Percentiles rank a stretch among this genome's conserved stretches.
Evolutionary conservation across 2,113 vertebrate genomes (phyloP).

Genomic region (Formicarius rufipectus): DNA sequence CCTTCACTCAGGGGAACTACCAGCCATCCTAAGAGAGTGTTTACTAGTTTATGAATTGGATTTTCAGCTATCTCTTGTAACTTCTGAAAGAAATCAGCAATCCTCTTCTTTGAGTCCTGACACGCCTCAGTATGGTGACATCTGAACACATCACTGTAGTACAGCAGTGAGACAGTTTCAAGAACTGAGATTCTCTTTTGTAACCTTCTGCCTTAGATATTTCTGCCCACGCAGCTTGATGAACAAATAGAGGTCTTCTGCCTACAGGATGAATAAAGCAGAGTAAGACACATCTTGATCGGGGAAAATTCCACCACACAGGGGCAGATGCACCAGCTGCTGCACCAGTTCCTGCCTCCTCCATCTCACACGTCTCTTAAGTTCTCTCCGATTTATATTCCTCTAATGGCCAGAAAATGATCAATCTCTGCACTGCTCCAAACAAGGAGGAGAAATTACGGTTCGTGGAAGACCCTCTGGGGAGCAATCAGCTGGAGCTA

Average conservation of each 20-base stretch:
- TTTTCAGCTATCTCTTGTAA: not conserved
- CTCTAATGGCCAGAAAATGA: not conserved
- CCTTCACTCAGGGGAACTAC: not conserved
- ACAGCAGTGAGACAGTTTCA: not conserved
- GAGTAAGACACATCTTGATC: fast-evolving
- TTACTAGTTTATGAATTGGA: not conserved
- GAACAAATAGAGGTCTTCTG: not conserved
- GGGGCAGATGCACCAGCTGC: not conserved
- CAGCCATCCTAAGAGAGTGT: not conserved
- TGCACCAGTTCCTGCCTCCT: not conserved
- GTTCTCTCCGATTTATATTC: fast-evolving
- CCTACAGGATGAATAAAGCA: not conserved
- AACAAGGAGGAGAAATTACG: not conserved
- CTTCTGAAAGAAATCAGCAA: not conserved
- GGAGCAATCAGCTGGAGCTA: not conserved
- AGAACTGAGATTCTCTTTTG: not conserved
- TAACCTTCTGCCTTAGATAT: not conserved
- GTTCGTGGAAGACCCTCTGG: not conserved
- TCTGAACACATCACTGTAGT: fast-evolving
- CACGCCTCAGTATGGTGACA: not conserved
- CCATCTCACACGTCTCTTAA: fast-evolving
- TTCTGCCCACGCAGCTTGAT: not conserved
- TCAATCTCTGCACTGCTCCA: fast-evolving
- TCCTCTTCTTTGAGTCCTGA: not conserved
- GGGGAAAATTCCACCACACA: not conserved